Percentiles rank a stretch among this genome's conserved stretches.
Evolutionary conservation across 2,113 vertebrate genomes (phyloP).

Genomic region (Mustela nigripes): DNA sequence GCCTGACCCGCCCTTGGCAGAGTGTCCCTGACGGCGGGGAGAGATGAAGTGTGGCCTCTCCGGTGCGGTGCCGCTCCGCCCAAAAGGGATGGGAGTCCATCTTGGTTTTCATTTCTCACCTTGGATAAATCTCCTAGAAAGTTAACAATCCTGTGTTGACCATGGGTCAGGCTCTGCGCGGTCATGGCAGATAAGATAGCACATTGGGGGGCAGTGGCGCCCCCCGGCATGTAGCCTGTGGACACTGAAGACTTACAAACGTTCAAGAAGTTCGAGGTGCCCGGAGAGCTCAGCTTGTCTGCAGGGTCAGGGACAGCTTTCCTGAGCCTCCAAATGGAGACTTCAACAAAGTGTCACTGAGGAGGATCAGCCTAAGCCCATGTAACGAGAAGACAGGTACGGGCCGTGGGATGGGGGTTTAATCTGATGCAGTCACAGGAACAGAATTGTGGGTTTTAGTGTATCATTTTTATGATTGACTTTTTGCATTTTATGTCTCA

Average conservation of each 20-base stretch:
- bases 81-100: neutral
- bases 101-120: neutral
- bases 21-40: fast-evolving
- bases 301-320: neutral
- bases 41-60: neutral
- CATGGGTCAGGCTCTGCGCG: neutral
- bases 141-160: neutral
- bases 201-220: neutral
- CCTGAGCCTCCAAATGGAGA: neutral
- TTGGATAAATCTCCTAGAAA: neutral
- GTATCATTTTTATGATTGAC: neutral
- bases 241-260: neutral
- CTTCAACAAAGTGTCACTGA: neutral
- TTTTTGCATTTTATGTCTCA: neutral
- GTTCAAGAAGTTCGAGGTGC: neutral
- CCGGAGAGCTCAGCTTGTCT: neutral
- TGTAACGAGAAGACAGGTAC: neutral
- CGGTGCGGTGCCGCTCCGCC: too few species aligned
- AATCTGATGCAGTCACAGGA: neutral
- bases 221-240: fast-evolving
- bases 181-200: neutral
- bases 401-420: neutral
- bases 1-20: neutral
- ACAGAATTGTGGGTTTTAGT: neutral
- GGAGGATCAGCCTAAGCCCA: neutral